Evolutionary conservation across 2,888 invertebrate species (phyloP).

Genomic region (Lasius fuliginosus): DNA sequence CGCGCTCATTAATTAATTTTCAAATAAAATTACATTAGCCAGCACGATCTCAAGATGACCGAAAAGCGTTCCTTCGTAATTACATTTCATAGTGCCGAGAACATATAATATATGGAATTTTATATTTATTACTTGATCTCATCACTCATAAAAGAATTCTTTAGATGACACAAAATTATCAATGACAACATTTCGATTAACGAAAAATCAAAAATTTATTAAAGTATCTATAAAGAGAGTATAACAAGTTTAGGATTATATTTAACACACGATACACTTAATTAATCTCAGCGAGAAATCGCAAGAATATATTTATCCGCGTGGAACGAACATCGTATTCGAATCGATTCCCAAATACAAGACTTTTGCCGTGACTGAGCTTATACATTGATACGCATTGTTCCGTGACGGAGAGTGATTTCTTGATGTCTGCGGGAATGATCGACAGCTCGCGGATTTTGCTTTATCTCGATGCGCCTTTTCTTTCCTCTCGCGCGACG

Average conservation of each 20-base stretch:
- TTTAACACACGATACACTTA: not conserved
- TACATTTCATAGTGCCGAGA: not conserved
- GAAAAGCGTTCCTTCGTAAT: not conserved
- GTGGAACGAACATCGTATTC: not conserved
- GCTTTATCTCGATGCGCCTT: conserved; percentile 64
- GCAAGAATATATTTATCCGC: not conserved
- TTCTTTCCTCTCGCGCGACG: conserved; percentile 28
- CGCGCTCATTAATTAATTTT: conserved; percentile 11
- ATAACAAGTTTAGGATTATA: not conserved
- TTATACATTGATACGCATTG: conserved; percentile 30
- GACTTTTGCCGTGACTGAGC: not conserved
- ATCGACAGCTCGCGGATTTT: conserved; percentile 59
- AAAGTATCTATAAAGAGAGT: not conserved
- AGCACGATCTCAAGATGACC: conserved; percentile 9
- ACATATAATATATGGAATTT: not conserved
- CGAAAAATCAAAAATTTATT: not conserved
- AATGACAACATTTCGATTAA: not conserved
- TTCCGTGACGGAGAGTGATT: conserved; percentile 11
- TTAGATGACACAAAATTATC: not conserved
- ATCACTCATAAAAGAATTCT: not conserved
- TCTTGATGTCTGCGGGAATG: conserved; percentile 45
- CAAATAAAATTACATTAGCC: conserved; percentile 19
- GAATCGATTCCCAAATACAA: not conserved
- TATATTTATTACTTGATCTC: not conserved
- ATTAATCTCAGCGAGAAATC: conserved; percentile 3